Evolutionary conservation across 2,888 invertebrate species (phyloP), one percentile per base, ranked within the genome.

Genomic region (Dorcus parallelipipedus): DNA sequence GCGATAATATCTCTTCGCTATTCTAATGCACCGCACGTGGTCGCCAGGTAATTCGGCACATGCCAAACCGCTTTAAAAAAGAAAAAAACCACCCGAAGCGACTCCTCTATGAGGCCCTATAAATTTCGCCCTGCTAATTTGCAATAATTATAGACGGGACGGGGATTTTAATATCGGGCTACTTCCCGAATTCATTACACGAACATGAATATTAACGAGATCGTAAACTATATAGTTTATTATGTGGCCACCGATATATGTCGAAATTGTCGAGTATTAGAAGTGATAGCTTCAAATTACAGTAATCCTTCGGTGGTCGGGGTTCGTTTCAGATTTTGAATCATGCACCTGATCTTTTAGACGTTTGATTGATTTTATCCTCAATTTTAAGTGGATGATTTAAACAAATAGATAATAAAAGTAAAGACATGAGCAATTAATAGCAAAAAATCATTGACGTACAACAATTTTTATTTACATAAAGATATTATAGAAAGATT

Each of bases 161-260:
- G 45, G 14, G 47, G 39, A 47, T 23, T 51, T 51, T 45, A 45
- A 51, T 56, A 56, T 47, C 56, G 45, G 51, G 47, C 43, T 50
- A 58, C 59, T 52, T 60, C 56, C 52, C 52, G 52, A 61, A 62
- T 60, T 58, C 62, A 63, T 60, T 45, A 45, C 17, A 20, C 23
- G 45, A 20, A 20, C 20, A 45, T 45, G 45, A 45, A 45, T 45
- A 45, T 45, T 45, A 20, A 45, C 23, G 23, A 45, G 45, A 23
- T 23, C 14, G 45, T 45, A 45, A 45, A 45, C 17, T 20, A 45
- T 20, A 9, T 10, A 45, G 20, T 45, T 45, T 45, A 45, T 45
- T 45, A 45, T 45, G 23, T 45, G 45, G 45, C 45, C 14, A 23
- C 10, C 14, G 14, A 20, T 45, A 8, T 45, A 20, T 45, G 23